These are phyloP conservation scores for Ranitomeya variabilis DNA, from an alignment of 2,113 vertebrate species.

Conservation along the genomic window DNA sequence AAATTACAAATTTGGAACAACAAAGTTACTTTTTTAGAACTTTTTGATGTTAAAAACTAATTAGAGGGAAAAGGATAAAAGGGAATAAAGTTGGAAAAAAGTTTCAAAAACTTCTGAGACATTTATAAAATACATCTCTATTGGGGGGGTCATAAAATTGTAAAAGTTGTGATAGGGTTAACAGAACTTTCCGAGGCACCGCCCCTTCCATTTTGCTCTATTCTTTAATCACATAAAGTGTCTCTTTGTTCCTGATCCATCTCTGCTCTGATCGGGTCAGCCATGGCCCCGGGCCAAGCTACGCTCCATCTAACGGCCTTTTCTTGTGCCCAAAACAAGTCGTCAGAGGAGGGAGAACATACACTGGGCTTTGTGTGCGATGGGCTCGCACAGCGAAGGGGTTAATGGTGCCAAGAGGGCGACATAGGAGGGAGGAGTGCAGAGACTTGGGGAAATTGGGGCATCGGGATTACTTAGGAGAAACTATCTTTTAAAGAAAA, in stretches of 20 bases:
- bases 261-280: slow-evolving; percentile 53
- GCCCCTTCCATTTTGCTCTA: neutral
- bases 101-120: neutral
- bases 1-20: neutral
- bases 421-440: neutral
- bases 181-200: neutral
- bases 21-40: neutral
- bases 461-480: too few species aligned
- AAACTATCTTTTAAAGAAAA: too few species aligned
- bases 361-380: slow-evolving; percentile 22
- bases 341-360: slow-evolving; percentile 37
- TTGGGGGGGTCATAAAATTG: neutral
- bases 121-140: neutral
- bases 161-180: slow-evolving; percentile 17
- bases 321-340: slow-evolving; percentile 33
- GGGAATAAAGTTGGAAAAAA: neutral
- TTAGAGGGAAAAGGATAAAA: too few species aligned
- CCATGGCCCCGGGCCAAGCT: slow-evolving; percentile 36
- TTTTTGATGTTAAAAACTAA: too few species aligned
- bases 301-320: slow-evolving; percentile 20
- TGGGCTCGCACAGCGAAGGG: neutral
- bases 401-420: slow-evolving; percentile 32
- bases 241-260: slow-evolving; percentile 36
- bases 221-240: slow-evolving; percentile 35
- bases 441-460: neutral